Base-by-base conservation (phyloP, 2,113 vertebrate species). In the Phyllopteryx taeniolatus region DNA sequence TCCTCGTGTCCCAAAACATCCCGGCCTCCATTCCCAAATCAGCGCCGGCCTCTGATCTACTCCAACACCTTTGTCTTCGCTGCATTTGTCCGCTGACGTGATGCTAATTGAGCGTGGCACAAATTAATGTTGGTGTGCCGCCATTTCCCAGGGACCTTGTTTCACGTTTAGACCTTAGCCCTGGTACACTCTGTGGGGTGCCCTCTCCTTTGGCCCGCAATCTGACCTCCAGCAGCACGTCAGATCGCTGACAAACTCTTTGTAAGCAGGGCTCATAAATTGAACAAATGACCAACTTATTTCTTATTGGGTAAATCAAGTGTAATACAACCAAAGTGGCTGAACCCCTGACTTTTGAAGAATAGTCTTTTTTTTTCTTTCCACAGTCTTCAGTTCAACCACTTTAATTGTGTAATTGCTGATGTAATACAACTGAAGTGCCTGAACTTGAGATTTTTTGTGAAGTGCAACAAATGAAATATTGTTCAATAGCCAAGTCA, bases 121-220 rank as follows among this genome's bases (percentile, higher is more conserved):
- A 69, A 60, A 75, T 39, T 69, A 73, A 85, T 43, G 63, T 44
- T 57, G 64, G 57, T 65, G 57, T 65, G 54, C 51, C 75, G 56
- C 76, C 53, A 49, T 87, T 88, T 88, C 87, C 77, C 83, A 86
- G 83, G 27, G 59, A 61, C 54, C 47, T 22, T 47, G 68, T 64
- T 39, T 81, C n/a, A 73, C 65, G 68, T 71, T 39, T 65, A 42
- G 65, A 72, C 27, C 20, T 62, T 27, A 22, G 49, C 72, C 56
- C 43, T 27, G 59, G 73, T 22, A 43, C 20, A 7, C 8, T 27
- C 44, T 66, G 64, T 47, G 43, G 64, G 64, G 64, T 8, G n/a
- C 17, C 5, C 42, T 76, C 46, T 68, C 35, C 67, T 70, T 33
- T 77, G 43, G 47, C 61, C 76, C 61, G 54, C 42, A 63, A 7